Conservation (phyloP, 2,888 invertebrate genomes). For the Mimumesa dahlbomi region DNA sequence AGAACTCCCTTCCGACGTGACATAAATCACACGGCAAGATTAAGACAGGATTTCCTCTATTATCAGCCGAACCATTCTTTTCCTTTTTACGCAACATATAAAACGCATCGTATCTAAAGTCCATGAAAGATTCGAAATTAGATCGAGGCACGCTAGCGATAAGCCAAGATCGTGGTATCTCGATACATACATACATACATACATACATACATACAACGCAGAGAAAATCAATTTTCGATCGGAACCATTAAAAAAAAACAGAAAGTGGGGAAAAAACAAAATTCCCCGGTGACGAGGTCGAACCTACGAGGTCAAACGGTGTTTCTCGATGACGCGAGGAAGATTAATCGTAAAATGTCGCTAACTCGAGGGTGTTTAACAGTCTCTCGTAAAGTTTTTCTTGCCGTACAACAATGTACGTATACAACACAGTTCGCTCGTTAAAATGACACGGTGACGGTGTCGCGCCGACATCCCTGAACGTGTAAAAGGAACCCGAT, state of each 20-base stretch:
- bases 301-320: constrained; percentile 11
- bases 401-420: no score
- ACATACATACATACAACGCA: no score
- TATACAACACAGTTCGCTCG: no score
- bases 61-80: neutral
- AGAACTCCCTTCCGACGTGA: neutral
- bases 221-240: neutral
- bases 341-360: constrained; percentile 20
- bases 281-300: no score
- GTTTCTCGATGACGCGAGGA: constrained; percentile 3
- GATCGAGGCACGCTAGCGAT: neutral
- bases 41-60: no score
- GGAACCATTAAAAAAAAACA: neutral
- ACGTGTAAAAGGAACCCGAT: constrained; percentile 5
- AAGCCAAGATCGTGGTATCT: neutral
- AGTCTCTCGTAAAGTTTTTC: neutral
- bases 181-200: no score
- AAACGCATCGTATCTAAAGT: neutral
- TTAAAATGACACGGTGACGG: no score
- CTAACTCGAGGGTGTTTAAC: no score
- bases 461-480: constrained; percentile 6
- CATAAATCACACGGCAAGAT: no score
- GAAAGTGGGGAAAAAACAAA: constrained; percentile 8
- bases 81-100: neutral
- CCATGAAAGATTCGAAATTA: neutral